These are phyloP conservation scores for Machaerirhynchus nigripectus DNA, from an alignment of 2,113 vertebrate species.

Conservation along the genomic window DNA sequence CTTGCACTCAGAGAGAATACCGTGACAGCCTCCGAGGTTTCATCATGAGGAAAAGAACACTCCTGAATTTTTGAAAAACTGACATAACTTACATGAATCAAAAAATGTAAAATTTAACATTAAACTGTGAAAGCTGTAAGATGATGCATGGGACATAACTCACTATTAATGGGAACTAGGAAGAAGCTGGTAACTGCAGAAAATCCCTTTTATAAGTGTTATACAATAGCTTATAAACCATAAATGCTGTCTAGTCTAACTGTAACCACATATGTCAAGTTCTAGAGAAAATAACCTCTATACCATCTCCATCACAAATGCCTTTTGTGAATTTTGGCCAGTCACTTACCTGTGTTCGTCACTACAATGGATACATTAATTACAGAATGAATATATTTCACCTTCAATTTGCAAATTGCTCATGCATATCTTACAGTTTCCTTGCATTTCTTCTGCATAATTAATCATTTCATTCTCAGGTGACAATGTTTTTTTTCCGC, in stretches of 20 bases:
- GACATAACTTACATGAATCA: background rate
- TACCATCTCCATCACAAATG: background rate
- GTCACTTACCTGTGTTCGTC: background rate
- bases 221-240: background rate
- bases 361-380: background rate
- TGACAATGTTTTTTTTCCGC: background rate
- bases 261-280: background rate
- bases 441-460: slow-evolving; percentile 13
- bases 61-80: background rate
- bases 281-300: background rate
- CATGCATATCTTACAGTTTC: background rate
- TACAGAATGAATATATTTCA: background rate
- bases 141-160: background rate
- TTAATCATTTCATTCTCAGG: background rate
- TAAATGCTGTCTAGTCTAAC: background rate
- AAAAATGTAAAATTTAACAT: background rate
- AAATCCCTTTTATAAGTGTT: background rate
- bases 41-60: background rate
- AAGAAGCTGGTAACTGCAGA: background rate
- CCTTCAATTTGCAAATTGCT: background rate
- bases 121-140: background rate
- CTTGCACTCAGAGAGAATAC: background rate
- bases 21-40: background rate
- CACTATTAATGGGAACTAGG: background rate
- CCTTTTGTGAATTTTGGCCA: background rate